Evolutionary conservation across 2,113 vertebrate genomes (phyloP).

Genomic region (Myiagra hebetior): DNA sequence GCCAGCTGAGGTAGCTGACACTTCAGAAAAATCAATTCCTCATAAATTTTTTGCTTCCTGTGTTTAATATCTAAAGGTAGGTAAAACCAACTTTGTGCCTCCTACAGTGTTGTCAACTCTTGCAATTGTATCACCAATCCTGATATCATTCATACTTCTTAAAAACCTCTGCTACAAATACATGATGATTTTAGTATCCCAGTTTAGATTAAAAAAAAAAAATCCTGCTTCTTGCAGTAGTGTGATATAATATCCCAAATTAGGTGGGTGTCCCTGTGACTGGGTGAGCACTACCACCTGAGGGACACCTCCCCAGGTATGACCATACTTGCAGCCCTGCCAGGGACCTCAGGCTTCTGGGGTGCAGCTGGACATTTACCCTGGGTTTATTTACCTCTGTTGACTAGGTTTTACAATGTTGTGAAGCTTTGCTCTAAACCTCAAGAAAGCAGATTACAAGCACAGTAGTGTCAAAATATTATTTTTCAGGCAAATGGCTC

Average conservation of each 20-base stretch:
- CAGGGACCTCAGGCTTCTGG: not conserved
- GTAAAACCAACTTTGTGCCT: slow-evolving; percentile 45
- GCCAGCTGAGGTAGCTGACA: not conserved
- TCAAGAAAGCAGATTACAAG: not conserved
- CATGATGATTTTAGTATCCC: not conserved
- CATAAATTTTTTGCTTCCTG: slow-evolving; percentile 24
- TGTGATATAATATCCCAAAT: not conserved
- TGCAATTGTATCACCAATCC: not conserved
- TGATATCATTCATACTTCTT: not conserved
- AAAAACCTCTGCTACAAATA: not conserved
- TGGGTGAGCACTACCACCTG: not conserved
- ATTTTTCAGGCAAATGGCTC: not conserved
- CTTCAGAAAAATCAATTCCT: slow-evolving; percentile 34
- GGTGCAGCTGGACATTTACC: not conserved
- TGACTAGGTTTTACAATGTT: not conserved
- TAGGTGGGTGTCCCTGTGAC: fast-evolving
- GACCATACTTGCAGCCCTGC: fast-evolving
- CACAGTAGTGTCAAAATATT: not conserved
- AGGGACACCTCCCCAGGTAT: fast-evolving
- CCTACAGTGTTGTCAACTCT: not conserved
- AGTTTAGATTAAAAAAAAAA: not conserved
- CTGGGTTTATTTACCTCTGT: not conserved
- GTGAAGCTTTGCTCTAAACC: not conserved
- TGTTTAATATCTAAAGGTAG: slow-evolving; percentile 50
- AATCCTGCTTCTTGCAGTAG: not conserved